Evolutionary conservation across 2,797 vertebrate genomes (phyloP).

Genomic region (Semotilus atromaculatus): DNA sequence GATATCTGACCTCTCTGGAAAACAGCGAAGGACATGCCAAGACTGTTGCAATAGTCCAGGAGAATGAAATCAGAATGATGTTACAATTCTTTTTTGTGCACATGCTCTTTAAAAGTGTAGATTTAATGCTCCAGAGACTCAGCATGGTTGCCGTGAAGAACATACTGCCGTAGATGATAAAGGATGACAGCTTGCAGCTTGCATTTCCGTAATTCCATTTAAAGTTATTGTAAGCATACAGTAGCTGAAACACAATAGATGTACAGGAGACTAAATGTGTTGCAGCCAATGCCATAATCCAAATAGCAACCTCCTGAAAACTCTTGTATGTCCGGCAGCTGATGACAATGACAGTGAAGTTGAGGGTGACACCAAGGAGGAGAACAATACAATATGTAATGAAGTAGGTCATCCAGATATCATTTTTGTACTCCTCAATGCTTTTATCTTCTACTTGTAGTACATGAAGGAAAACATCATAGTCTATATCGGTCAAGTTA

Average conservation of each 20-base stretch:
- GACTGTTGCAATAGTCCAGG: conserved; percentile 71
- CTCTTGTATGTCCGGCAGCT: neutral
- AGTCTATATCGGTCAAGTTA: neutral
- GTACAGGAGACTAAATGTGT: conserved; percentile 80
- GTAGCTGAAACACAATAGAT: conserved; percentile 77
- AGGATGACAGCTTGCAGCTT: conserved; percentile 82
- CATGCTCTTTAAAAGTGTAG: conserved; percentile 68
- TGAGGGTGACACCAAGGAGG: conserved; percentile 77
- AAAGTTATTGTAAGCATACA: conserved; percentile 75
- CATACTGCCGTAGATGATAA: conserved; percentile 77
- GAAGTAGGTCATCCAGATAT: conserved; percentile 49
- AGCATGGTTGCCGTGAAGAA: conserved; percentile 80
- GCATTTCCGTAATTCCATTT: conserved; percentile 77
- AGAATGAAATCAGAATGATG: conserved; percentile 53
- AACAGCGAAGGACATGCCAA: conserved; percentile 76
- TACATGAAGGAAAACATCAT: neutral
- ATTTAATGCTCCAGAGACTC: conserved; percentile 76
- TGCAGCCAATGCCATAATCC: conserved; percentile 80
- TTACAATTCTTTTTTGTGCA: conserved; percentile 66
- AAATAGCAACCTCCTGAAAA: conserved; percentile 64
- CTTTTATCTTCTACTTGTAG: fast-evolving
- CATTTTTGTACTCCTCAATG: neutral
- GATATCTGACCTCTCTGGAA: conserved; percentile 70
- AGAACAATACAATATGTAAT: conserved; percentile 73
- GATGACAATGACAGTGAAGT: conserved; percentile 73